Base-by-base conservation (phyloP, 2,113 vertebrate genomes). In the Pedetes capensis region DNA sequence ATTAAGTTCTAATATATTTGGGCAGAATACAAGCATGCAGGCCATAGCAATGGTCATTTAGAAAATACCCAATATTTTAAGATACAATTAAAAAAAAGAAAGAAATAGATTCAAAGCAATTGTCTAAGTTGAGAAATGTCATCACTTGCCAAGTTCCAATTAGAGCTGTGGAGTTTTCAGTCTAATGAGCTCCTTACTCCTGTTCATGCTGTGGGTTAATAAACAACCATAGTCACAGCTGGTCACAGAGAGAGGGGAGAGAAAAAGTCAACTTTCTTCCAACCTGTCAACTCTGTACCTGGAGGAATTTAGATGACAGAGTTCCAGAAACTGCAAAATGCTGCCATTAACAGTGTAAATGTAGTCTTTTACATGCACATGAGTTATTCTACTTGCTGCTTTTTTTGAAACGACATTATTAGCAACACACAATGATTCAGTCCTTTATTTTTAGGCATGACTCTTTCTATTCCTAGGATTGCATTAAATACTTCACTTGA, bases 241-340 rank as follows among this genome's bases (percentile, higher is more conserved):
- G 61, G 84, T 90, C 71, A 93, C 27, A 86, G 44, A 44, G 47
- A 55, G 66, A 63, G 12, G 1, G 5, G 44, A 49, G 39, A 51
- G 44, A 39, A 44, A 80, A 32, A 55, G 16, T 8, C 89, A 79
- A 4, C 42, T 80, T 75, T 75, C 88, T 44, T 71, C 42, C 75
- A 80, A 68, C 25, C 63, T 95, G 86, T 96, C 93, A 97, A 78
- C 83, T 79, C 51, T 95, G 57, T 93, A 95, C 96, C 92, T 91
- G 76, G 53, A 98, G 93, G 79, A 87, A 96, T 95, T 96, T 91
- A 75, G 96, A 78, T 57, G 95, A 55, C 80, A 97, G 68, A 66
- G 55, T 87, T 97, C 88, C 89, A 97, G 94, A 93, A 96, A 87
- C 32, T 5, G 63, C 42, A 72, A 53, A 96, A 97, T 87, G 85